phyloP scores from a whole-genome alignment of 2,797 vertebrate species.

The Onychomys torridus region DNA sequence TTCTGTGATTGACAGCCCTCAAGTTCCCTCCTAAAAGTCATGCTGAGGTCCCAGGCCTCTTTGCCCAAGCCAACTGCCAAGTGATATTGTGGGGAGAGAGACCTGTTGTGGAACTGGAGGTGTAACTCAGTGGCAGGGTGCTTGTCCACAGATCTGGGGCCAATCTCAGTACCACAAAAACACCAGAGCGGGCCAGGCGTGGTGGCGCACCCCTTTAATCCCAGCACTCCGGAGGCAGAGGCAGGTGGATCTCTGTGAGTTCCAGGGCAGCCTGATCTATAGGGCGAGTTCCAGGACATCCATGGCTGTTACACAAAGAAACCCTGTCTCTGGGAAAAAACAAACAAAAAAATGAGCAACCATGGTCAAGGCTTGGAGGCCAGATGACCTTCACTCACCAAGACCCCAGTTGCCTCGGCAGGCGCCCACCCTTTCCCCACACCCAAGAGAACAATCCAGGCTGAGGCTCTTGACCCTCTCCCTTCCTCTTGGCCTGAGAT shows the following conservation, averaged over 20 bases:
- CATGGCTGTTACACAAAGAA: too few species aligned
- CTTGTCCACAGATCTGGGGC: background rate
- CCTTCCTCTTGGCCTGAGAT: background rate
- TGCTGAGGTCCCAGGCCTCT: background rate
- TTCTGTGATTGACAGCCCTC: accelerated
- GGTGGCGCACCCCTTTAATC: too few species aligned
- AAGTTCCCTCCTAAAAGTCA: background rate
- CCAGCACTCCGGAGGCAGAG: too few species aligned
- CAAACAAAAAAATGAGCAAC: background rate
- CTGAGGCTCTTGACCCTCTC: background rate
- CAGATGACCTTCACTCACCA: background rate
- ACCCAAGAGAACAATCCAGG: background rate
- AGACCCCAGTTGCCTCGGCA: background rate
- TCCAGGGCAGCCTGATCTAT: too few species aligned
- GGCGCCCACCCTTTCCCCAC: background rate
- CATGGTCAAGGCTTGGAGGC: background rate
- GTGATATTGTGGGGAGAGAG: background rate
- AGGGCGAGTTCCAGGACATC: too few species aligned
- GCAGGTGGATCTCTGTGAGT: too few species aligned
- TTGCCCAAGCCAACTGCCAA: background rate
- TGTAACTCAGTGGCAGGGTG: background rate
- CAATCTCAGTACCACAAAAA: background rate
- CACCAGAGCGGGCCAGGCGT: too few species aligned
- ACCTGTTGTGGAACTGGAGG: background rate
- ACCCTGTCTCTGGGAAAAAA: too few species aligned